A percentile compares a stretch with the other conserved stretches of the same genome.
Evolutionary conservation across 2,888 invertebrate species (phyloP).

Genomic region (Phyllotreta striolata): DNA sequence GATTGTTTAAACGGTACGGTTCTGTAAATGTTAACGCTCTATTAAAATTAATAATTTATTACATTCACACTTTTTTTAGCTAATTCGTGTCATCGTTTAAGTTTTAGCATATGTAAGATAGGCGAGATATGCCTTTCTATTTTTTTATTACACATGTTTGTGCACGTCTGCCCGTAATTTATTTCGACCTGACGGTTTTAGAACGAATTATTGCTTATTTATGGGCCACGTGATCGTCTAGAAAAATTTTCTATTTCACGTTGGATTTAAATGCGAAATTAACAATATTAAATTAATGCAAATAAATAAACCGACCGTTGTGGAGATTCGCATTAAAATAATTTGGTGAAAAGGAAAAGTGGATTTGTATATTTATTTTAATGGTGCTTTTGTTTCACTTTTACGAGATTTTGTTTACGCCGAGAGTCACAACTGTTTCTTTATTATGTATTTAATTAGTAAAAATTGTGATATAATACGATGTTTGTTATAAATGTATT

Average conservation of each 20-base stretch:
- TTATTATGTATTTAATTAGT: background rate
- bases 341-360: background rate
- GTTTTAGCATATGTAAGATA: slow-evolving; percentile 16
- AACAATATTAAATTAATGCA: slow-evolving; percentile 4
- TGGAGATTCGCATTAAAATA: background rate
- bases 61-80: too few relatives aligned
- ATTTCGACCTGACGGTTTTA: slow-evolving; percentile 16
- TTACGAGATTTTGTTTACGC: slow-evolving; percentile 2
- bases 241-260: slow-evolving; percentile 10
- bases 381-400: slow-evolving; percentile 5
- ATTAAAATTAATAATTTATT: too few relatives aligned
- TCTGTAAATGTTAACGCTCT: too few relatives aligned
- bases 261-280: slow-evolving; percentile 12
- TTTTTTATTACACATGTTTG: slow-evolving; percentile 15
- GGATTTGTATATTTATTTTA: background rate
- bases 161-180: slow-evolving; percentile 14
- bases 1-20: too few relatives aligned
- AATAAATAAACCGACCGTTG: background rate
- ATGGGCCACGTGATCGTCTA: slow-evolving; percentile 1
- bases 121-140: slow-evolving; percentile 16
- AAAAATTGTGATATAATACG: slow-evolving; percentile 3
- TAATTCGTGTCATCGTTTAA: background rate
- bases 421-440: background rate
- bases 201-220: slow-evolving; percentile 19
- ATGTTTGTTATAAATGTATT: background rate